Conservation (phyloP, 2,797 vertebrate species). For the Hafferia zeledoni region DNA sequence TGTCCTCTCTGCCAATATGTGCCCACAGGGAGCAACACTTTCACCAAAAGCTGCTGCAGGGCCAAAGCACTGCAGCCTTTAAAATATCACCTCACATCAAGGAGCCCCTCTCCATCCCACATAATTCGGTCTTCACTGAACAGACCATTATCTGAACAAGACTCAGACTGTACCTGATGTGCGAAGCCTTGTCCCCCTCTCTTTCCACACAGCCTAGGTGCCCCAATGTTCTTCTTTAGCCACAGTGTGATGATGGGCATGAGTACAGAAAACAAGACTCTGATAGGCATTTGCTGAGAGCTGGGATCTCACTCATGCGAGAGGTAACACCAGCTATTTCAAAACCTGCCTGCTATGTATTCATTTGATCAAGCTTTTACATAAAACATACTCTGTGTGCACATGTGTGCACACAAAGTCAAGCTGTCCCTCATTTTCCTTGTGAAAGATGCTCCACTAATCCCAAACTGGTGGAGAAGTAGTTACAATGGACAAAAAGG, state of each 20-base stretch:
- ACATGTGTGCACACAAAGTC: not conserved
- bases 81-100: not conserved
- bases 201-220: not conserved
- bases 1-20: not conserved
- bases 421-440: not conserved
- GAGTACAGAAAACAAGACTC: not conserved
- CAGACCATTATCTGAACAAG: not conserved
- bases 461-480: not conserved
- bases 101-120: not conserved
- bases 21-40: not conserved
- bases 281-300: not conserved
- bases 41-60: not conserved
- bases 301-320: not conserved
- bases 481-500: not conserved
- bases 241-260: not conserved
- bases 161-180: not conserved
- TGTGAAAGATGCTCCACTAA: not conserved
- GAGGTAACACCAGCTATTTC: not conserved
- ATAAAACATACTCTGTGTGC: not conserved
- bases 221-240: not conserved
- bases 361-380: not conserved
- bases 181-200: not conserved
- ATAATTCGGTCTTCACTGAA: not conserved
- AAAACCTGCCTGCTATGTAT: not conserved
- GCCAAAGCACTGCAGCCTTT: not conserved